These are phyloP conservation scores for Rhinophrynus dorsalis DNA, from an alignment of 2,797 vertebrate genomes.

Conservation along the genomic window DNA sequence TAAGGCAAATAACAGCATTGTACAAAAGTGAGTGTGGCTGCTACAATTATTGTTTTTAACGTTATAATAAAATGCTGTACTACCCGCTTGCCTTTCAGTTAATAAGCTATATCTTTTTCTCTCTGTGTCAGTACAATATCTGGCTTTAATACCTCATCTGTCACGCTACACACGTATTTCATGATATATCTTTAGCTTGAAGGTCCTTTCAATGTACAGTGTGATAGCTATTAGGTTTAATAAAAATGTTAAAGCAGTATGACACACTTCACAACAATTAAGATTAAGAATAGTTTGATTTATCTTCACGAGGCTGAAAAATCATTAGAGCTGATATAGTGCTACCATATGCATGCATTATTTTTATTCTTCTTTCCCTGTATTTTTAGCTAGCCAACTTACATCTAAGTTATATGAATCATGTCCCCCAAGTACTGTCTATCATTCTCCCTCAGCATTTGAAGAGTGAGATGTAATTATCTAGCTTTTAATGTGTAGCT, in stretches of 20 bases:
- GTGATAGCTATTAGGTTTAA: conserved; percentile 43
- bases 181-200: conserved; percentile 44
- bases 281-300: conserved; percentile 44
- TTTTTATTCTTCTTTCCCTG: conserved; percentile 43
- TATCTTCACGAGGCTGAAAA: conserved; percentile 30
- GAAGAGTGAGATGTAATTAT: conserved; percentile 47
- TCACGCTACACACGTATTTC: conserved; percentile 27
- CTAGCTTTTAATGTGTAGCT: conserved; percentile 44
- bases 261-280: conserved; percentile 50
- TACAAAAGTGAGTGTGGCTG: too few relatives aligned
- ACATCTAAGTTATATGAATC: conserved; percentile 41
- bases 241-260: conserved; percentile 46
- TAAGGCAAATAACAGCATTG: too few relatives aligned
- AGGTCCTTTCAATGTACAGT: conserved; percentile 44
- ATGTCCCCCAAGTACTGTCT: conserved; percentile 49
- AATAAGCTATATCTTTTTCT: too few relatives aligned
- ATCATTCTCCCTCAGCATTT: conserved; percentile 36
- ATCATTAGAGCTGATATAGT: conserved; percentile 38
- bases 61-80: too few relatives aligned
- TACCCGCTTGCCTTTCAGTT: too few relatives aligned
- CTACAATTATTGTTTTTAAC: too few relatives aligned
- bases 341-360: conserved; percentile 49
- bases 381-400: conserved; percentile 45
- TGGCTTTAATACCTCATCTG: conserved; percentile 26
- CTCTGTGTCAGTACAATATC: too few relatives aligned